These are phyloP conservation scores for Lapara coniferarum DNA, from an alignment of 2,888 invertebrate species.

Conservation along the genomic window DNA sequence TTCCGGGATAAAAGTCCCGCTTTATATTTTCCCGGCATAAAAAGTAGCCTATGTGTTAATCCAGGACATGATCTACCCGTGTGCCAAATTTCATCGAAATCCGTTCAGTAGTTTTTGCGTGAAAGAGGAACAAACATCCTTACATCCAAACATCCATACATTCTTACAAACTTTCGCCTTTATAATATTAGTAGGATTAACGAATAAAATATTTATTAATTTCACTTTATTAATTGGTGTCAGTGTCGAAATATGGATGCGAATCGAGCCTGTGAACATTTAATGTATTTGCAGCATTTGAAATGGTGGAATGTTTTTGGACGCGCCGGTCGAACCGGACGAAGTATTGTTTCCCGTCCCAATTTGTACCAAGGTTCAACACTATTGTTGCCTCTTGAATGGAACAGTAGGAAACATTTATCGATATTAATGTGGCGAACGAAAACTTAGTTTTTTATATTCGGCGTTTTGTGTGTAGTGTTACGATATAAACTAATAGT, in stretches of 20 bases:
- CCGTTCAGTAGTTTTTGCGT: too few species aligned
- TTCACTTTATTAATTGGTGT: too few species aligned
- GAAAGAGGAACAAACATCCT: too few species aligned
- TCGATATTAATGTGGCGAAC: neutral
- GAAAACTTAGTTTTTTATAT: neutral
- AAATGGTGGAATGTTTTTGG: neutral
- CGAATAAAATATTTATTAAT: too few species aligned
- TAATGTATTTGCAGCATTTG: conserved; percentile 3
- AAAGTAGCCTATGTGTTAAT: too few species aligned
- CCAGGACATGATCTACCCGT: too few species aligned
- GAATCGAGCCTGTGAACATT: neutral
- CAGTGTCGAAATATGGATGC: neutral
- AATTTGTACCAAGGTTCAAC: conserved; percentile 6
- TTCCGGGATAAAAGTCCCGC: too few species aligned
- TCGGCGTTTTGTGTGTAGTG: neutral
- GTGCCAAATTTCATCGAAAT: too few species aligned
- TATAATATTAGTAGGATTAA: too few species aligned
- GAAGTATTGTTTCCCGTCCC: conserved; percentile 2
- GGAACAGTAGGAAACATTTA: neutral
- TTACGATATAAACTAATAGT: neutral
- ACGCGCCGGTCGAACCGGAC: neutral
- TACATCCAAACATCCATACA: too few species aligned
- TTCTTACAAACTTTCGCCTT: too few species aligned
- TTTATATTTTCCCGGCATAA: too few species aligned
- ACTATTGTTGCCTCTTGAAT: conserved; percentile 10